Percentiles rank a stretch among this genome's conserved stretches.
Conservation (phyloP, 2,113 vertebrate genomes). For the Athene noctua region DNA sequence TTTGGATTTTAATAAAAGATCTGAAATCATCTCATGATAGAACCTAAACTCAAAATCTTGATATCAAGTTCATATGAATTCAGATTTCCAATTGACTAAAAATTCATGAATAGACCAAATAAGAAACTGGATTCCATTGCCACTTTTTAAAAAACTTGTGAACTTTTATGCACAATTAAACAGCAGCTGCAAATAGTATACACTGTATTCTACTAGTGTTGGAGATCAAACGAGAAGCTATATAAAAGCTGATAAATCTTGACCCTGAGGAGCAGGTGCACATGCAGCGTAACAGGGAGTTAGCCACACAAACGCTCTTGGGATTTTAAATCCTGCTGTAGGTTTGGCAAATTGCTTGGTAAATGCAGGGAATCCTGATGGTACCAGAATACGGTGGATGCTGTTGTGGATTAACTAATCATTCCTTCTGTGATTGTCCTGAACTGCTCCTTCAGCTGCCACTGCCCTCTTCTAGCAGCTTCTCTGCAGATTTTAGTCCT, state of each 20-base stretch:
- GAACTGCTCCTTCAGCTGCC: not conserved
- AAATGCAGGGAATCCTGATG: not conserved
- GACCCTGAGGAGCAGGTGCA: not conserved
- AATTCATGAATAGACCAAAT: not conserved
- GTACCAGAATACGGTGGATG: not conserved
- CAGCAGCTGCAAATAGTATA: not conserved
- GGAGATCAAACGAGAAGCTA: not conserved
- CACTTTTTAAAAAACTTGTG: not conserved
- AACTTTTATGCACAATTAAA: not conserved
- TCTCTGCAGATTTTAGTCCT: not conserved
- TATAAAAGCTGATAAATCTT: not conserved
- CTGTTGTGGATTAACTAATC: not conserved
- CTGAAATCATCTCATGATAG: not conserved
- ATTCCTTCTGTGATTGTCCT: not conserved
- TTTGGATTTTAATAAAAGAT: not conserved
- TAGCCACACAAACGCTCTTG: not conserved
- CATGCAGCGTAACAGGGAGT: not conserved
- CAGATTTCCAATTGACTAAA: not conserved
- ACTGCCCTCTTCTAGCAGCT: not conserved
- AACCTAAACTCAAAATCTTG: not conserved
- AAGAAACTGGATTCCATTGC: not conserved
- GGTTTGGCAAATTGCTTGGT: not conserved
- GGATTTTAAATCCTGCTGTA: not conserved
- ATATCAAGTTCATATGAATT: not conserved
- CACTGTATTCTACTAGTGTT: not conserved